phyloP scores from a whole-genome alignment of 1,140 invertebrate genomes.

The Steinernema khuongi region DNA sequence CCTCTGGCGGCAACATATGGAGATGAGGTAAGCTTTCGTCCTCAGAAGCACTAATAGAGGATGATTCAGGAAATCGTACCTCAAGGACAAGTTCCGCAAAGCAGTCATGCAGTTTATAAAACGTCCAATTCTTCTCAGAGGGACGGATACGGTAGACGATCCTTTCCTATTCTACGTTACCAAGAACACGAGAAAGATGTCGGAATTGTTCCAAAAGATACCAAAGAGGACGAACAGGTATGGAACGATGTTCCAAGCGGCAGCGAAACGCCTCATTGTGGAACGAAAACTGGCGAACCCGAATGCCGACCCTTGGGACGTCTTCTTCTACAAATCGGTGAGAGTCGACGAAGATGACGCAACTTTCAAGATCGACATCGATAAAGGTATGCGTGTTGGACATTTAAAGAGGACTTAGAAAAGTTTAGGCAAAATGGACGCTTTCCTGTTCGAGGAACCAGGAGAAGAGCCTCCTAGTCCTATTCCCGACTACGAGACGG shows the following conservation, averaged over 20 bases:
- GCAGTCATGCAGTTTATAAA: background rate
- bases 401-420: background rate
- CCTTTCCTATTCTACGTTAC: background rate
- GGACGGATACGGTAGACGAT: background rate
- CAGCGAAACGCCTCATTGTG: background rate
- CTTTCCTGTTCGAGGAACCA: background rate
- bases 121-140: background rate
- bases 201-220: background rate
- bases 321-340: conserved; percentile 6
- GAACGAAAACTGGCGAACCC: background rate
- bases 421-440: background rate
- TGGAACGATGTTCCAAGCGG: background rate
- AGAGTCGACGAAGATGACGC: background rate
- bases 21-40: background rate
- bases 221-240: background rate
- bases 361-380: background rate
- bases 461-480: background rate
- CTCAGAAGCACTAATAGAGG: too few relatives aligned
- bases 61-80: background rate
- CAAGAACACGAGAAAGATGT: background rate
- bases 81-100: background rate
- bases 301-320: conserved; percentile 2
- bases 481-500: background rate
- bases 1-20: background rate
- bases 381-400: background rate